phyloP scores from a whole-genome alignment of 2,888 invertebrate genomes.

The Diploptera punctata region DNA sequence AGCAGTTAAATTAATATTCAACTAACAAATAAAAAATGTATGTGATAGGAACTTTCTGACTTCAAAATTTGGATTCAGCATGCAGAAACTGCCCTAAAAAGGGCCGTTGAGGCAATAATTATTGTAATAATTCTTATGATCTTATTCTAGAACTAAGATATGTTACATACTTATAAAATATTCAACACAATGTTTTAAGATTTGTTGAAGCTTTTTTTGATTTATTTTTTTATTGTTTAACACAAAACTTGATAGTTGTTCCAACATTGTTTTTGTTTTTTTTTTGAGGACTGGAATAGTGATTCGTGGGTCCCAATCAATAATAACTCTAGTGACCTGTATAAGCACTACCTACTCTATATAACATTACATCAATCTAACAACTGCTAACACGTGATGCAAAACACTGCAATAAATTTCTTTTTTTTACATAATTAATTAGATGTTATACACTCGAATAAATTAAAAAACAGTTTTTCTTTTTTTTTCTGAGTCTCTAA shows the following conservation, averaged over 20 bases:
- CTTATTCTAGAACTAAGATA: background rate
- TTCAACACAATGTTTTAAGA: background rate
- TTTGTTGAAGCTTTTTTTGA: slow-evolving; percentile 39
- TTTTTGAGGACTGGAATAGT: slow-evolving; percentile 24
- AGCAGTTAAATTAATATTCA: too few species aligned
- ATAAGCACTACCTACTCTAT: slow-evolving; percentile 40
- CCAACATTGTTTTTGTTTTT: slow-evolving; percentile 27
- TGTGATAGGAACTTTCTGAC: too few species aligned
- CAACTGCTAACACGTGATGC: slow-evolving; percentile 43
- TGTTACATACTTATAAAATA: too few species aligned
- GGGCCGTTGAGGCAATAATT: too few species aligned
- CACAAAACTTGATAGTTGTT: slow-evolving; percentile 41
- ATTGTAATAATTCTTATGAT: too few species aligned
- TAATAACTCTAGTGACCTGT: slow-evolving; percentile 8
- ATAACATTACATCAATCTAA: slow-evolving; percentile 43
- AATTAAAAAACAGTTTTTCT: slow-evolving; percentile 37
- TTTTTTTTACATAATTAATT: too few species aligned
- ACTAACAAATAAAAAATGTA: too few species aligned
- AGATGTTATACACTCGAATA: slow-evolving; percentile 39
- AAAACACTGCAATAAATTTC: slow-evolving; percentile 42
- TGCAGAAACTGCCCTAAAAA: too few species aligned
- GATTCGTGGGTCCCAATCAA: slow-evolving; percentile 29
- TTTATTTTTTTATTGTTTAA: slow-evolving; percentile 39
- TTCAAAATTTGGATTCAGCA: too few species aligned
- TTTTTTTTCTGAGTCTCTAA: slow-evolving; percentile 32